Conservation (phyloP, 2,113 vertebrate genomes). For the Calidris pygmaea region DNA sequence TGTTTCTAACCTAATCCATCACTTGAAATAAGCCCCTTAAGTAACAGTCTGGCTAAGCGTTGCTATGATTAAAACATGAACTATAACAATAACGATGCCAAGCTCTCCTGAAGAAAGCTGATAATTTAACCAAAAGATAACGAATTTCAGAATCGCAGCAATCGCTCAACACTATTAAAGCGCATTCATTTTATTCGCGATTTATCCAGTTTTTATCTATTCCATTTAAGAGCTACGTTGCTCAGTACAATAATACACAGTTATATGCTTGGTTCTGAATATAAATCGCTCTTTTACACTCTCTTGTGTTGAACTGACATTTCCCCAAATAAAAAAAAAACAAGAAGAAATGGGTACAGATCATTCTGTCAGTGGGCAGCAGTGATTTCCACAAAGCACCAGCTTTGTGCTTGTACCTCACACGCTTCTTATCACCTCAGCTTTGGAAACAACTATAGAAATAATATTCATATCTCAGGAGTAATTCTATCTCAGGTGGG, state of each 20-base stretch:
- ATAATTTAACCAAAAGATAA: not conserved
- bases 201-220: not conserved
- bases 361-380: not conserved
- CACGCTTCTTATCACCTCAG: not conserved
- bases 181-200: not conserved
- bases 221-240: not conserved
- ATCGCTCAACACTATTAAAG: not conserved
- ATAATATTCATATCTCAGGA: not conserved
- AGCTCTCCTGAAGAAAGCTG: not conserved
- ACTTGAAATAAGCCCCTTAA: not conserved
- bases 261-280: not conserved
- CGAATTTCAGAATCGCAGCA: not conserved
- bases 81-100: not conserved
- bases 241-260: not conserved
- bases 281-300: not conserved
- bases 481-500: not conserved
- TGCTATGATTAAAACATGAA: constrained; percentile 9
- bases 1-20: not conserved
- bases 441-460: not conserved
- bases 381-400: not conserved
- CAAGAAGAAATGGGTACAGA: not conserved
- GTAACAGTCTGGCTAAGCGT: not conserved
- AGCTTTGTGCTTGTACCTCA: not conserved
- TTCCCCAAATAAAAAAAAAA: not conserved
- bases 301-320: not conserved